A percentile compares a stretch with the other conserved stretches of the same genome.
Conservation (phyloP, 1,140 invertebrate species). For the Calliphora vicina region DNA sequence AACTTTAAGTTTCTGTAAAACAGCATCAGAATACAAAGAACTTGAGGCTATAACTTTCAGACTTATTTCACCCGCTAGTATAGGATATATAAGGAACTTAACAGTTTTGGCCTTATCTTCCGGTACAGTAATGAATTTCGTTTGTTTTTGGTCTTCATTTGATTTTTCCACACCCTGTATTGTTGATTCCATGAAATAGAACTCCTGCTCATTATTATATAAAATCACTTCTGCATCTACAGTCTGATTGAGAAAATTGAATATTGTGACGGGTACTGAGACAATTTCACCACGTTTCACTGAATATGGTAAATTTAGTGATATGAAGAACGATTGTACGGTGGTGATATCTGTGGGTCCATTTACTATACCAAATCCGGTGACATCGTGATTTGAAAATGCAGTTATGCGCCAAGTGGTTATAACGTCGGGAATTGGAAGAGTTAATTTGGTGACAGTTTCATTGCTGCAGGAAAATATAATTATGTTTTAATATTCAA, state of each 20-base stretch:
- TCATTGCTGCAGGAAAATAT: too few relatives aligned
- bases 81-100: slow-evolving; percentile 83
- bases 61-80: slow-evolving; percentile 77
- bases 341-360: not conserved
- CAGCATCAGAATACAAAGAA: not conserved
- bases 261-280: slow-evolving; percentile 56
- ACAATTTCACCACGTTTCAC: slow-evolving; percentile 45
- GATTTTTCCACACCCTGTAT: not conserved
- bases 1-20: not conserved
- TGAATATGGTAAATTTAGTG: not conserved
- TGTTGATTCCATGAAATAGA: slow-evolving; percentile 76
- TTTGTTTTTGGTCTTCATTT: slow-evolving; percentile 70
- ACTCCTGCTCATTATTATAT: slow-evolving; percentile 80
- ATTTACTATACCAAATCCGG: not conserved
- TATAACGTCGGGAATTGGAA: not conserved
- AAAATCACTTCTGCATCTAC: slow-evolving; percentile 82
- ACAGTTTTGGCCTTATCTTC: slow-evolving; percentile 75
- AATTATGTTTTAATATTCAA: too few relatives aligned
- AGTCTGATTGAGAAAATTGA: slow-evolving; percentile 68
- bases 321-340: not conserved
- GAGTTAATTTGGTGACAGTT: slow-evolving; percentile 57
- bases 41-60: slow-evolving; percentile 65
- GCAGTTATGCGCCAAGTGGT: slow-evolving; percentile 6
- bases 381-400: not conserved
- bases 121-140: slow-evolving; percentile 72